Percentiles rank a stretch among this genome's conserved stretches.
phyloP scores from a whole-genome alignment of 2,113 vertebrate genomes.

The Sturnira hondurensis region DNA sequence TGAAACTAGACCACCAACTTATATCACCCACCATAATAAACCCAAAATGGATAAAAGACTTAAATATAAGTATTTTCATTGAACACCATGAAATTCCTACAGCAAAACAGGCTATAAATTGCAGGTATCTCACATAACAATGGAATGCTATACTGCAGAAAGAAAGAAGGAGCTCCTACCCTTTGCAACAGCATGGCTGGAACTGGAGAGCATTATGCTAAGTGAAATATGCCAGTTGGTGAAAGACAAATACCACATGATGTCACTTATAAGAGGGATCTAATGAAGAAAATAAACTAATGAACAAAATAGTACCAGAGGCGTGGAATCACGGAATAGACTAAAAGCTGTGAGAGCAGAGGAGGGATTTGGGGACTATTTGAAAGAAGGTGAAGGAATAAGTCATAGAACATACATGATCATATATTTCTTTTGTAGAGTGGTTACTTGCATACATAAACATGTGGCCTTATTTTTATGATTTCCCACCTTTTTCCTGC shows the following conservation, averaged over 20 bases:
- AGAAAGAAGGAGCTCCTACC: neutral
- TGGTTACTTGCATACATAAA: neutral
- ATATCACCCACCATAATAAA: no score
- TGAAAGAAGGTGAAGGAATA: neutral
- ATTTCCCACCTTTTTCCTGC: neutral
- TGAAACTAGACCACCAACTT: no score
- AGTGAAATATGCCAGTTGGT: neutral
- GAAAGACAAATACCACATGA: neutral
- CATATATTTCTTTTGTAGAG: neutral
- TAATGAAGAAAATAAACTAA: neutral
- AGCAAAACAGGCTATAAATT: no score
- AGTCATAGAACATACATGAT: neutral
- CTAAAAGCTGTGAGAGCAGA: neutral
- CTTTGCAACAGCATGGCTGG: neutral
- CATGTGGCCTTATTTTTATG: conserved; percentile 17
- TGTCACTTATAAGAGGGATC: neutral
- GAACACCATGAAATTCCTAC: no score
- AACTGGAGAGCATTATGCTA: neutral
- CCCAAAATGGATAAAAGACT: no score
- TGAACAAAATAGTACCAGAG: neutral
- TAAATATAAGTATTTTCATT: no score
- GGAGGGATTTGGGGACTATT: neutral
- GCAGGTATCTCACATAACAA: neutral
- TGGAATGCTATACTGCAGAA: neutral
- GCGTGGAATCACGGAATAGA: neutral